Evolutionary conservation across 2,113 vertebrate species (phyloP), one percentile per base, ranked within the genome.

Genomic region (Pelvicachromis taeniatus): DNA sequence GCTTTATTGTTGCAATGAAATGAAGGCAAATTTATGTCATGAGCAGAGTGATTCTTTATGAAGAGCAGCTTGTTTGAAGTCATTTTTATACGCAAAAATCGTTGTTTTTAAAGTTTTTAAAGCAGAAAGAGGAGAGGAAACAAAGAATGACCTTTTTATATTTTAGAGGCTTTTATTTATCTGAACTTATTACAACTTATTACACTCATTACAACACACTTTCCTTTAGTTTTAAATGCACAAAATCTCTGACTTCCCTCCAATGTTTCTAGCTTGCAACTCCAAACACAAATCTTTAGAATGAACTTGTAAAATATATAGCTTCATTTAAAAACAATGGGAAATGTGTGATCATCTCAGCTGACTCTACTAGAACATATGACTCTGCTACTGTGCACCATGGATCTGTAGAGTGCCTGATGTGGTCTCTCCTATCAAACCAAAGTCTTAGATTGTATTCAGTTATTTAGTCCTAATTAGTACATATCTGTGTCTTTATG

Each of bases 1-100:
- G 75, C 80, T 87, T 91, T 83, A 85, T 87, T n/a, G 2, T 21
- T n/a, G 73, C 73, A 29, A 87, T 82, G 83, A 85, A 87, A 78
- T 48, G 31, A 50, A 65, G 53, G 42, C 58, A 48, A 48, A 73
- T 87, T 87, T 40, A 87, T 9, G 16, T 80, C 9, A 11, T 8
- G n/a, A 84, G n/a, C 82, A 80, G 31, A 85, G 54, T 85, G 68
- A 17, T 14, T 77, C 40, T 82, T 77, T 68, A 48, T 40, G 79
- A 77, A 29, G 21, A 55, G 45, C 58, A 53, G 23, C 42, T 29
- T 17, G 42, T 73, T 50, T 73, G 9, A 73, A 50, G 68, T 73
- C 23, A 73, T 73, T 48, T 73, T 50, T 12, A 73, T 31, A 4
- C 23, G 0, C 9, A 48, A 1, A 70, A 50, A 73, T 31, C 14